A percentile compares a stretch with the other conserved stretches of the same genome.
Evolutionary conservation across 2,888 invertebrate genomes (phyloP).

Genomic region (Eristalis pertinax): DNA sequence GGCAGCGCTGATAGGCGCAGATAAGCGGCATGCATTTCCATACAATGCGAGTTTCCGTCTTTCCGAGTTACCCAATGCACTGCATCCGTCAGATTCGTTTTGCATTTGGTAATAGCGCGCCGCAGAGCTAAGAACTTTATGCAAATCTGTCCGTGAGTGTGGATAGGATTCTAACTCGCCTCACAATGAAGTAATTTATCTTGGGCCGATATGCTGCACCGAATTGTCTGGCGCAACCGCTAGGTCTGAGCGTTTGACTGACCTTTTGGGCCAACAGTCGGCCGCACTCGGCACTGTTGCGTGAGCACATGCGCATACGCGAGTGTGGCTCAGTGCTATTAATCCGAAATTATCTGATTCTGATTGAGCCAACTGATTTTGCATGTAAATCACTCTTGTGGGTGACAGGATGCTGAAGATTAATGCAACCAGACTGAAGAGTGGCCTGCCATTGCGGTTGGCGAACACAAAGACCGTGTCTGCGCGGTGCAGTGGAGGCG

Average conservation of each 20-base stretch:
- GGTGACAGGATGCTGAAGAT: slow-evolving; percentile 46
- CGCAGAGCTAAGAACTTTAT: slow-evolving; percentile 57
- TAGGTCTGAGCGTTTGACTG: slow-evolving; percentile 37
- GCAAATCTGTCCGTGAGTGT: slow-evolving; percentile 37
- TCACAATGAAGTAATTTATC: slow-evolving; percentile 59
- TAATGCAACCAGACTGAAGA: slow-evolving; percentile 14
- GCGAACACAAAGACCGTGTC: slow-evolving; percentile 4
- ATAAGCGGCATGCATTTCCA: slow-evolving; percentile 45
- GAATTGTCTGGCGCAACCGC: slow-evolving; percentile 63
- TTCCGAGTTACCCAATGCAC: slow-evolving; percentile 70
- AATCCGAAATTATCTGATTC: slow-evolving; percentile 28
- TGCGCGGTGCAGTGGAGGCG: neutral
- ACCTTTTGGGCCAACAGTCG: slow-evolving; percentile 45
- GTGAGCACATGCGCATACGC: slow-evolving; percentile 7
- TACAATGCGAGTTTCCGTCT: slow-evolving; percentile 71
- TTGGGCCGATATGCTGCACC: slow-evolving; percentile 49
- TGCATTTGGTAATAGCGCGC: slow-evolving; percentile 53
- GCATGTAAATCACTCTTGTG: slow-evolving; percentile 33
- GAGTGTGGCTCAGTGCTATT: slow-evolving; percentile 16
- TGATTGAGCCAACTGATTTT: slow-evolving; percentile 34
- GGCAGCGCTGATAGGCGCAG: slow-evolving; percentile 6
- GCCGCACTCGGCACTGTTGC: neutral
- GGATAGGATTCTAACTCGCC: slow-evolving; percentile 53
- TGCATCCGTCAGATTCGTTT: slow-evolving; percentile 68
- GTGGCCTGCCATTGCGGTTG: neutral